Evolutionary conservation across 2,797 vertebrate genomes (phyloP).

Genomic region (Tenualosa ilisha): DNA sequence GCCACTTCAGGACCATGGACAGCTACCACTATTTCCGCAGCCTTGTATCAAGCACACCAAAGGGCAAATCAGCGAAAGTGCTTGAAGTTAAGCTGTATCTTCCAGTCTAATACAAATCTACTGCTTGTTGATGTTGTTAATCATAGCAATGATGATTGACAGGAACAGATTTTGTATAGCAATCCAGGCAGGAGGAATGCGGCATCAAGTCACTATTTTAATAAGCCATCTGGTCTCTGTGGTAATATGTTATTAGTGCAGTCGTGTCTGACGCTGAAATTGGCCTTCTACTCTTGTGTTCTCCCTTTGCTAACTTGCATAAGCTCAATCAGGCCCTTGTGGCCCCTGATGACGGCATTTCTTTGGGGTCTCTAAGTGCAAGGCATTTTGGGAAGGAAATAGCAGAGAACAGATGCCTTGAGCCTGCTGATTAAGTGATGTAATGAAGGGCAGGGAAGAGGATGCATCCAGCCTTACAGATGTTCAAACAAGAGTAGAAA

Average conservation of each 20-base stretch:
- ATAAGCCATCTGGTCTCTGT: neutral
- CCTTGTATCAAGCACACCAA: too few relatives aligned
- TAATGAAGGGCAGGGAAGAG: neutral
- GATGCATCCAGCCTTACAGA: neutral
- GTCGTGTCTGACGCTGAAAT: neutral
- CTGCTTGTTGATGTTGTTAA: too few relatives aligned
- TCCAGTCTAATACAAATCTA: too few relatives aligned
- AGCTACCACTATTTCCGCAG: too few relatives aligned
- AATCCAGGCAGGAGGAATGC: neutral
- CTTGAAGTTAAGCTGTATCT: too few relatives aligned
- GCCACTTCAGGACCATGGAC: too few relatives aligned
- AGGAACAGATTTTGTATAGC: neutral
- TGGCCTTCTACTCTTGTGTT: neutral
- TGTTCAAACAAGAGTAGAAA: neutral
- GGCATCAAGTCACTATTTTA: neutral
- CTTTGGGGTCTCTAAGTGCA: neutral
- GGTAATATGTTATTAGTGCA: conserved; percentile 7
- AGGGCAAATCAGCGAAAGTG: too few relatives aligned
- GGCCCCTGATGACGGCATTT: neutral
- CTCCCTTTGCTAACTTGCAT: neutral
- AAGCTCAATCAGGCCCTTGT: neutral
- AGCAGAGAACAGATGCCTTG: neutral
- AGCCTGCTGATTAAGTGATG: neutral
- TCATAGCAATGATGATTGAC: neutral
- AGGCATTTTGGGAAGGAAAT: neutral